A percentile compares a stretch with the other conserved stretches of the same genome.
phyloP scores from a whole-genome alignment of 2,888 invertebrate species.

The Cactoblastis cactorum region DNA sequence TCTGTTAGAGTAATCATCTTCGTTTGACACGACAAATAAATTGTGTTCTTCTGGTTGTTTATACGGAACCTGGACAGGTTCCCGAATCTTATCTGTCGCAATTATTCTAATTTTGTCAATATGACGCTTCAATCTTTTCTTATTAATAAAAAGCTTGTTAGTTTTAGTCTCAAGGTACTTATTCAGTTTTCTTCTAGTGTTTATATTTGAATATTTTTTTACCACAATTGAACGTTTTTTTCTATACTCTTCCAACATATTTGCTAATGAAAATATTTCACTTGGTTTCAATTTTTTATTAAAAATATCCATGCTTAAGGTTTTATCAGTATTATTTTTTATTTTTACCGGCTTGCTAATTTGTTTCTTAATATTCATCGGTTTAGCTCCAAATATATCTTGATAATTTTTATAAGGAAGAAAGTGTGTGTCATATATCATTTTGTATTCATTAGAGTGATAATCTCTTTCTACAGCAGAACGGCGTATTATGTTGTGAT shows the following conservation, averaged over 20 bases:
- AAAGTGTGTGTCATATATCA: conserved; percentile 35
- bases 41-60: conserved; percentile 45
- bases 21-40: conserved; percentile 48
- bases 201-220: conserved; percentile 43
- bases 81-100: conserved; percentile 38
- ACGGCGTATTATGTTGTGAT: conserved; percentile 35
- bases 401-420: conserved; percentile 39
- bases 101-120: conserved; percentile 55
- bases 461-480: conserved; percentile 37
- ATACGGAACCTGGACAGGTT: conserved; percentile 4
- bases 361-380: conserved; percentile 15
- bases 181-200: conserved; percentile 44
- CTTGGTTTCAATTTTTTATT: conserved; percentile 45
- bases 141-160: conserved; percentile 43
- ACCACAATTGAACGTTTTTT: conserved; percentile 44
- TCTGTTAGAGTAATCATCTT: conserved; percentile 49
- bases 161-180: conserved; percentile 49
- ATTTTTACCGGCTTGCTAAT: conserved; percentile 15
- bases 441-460: conserved; percentile 44
- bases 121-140: conserved; percentile 54
- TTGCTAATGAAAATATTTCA: conserved; percentile 45
- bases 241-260: conserved; percentile 35
- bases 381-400: conserved; percentile 35
- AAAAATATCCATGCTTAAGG: conserved; percentile 32
- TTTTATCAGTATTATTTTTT: conserved; percentile 13